Conservation (phyloP, 2,113 vertebrate genomes). For the Nerophis lumbriciformis region DNA sequence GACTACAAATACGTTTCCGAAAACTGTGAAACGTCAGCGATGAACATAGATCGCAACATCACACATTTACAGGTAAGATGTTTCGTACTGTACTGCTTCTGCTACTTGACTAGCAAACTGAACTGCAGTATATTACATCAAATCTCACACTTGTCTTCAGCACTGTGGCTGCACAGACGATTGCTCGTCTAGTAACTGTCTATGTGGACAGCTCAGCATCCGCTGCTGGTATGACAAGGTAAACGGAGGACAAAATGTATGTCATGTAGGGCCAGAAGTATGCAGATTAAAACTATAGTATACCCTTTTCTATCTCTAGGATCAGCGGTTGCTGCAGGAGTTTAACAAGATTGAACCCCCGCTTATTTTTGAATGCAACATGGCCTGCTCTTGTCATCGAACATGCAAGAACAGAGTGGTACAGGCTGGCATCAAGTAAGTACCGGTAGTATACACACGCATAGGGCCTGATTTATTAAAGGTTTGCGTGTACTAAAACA, state of each 20-base stretch:
- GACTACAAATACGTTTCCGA: conserved; percentile 91
- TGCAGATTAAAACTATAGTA: neutral
- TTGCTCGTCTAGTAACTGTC: conserved; percentile 90
- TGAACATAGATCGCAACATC: conserved; percentile 93
- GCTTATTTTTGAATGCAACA: conserved; percentile 90
- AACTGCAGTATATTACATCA: neutral
- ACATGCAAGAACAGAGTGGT: conserved; percentile 91
- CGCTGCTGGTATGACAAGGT: conserved; percentile 97
- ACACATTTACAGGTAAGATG: conserved; percentile 83
- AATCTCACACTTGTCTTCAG: conserved; percentile 49
- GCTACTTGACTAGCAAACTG: neutral
- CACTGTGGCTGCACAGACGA: conserved; percentile 87
- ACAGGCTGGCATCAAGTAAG: conserved; percentile 88
- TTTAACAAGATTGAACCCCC: conserved; percentile 95
- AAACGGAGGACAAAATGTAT: neutral
- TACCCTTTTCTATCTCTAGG: conserved; percentile 56
- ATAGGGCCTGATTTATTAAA: too few relatives aligned
- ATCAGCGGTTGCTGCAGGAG: conserved; percentile 87
- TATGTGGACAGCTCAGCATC: conserved; percentile 91
- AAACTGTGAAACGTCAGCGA: conserved; percentile 89
- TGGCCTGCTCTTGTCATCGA: conserved; percentile 86
- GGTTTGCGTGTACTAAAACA: too few relatives aligned
- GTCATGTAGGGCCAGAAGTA: neutral
- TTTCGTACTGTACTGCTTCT: neutral
- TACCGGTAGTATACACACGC: neutral